Percentiles rank a stretch among this genome's conserved stretches.
Evolutionary conservation across 1,140 invertebrate genomes (phyloP).

Genomic region (Panulirus ornatus): DNA sequence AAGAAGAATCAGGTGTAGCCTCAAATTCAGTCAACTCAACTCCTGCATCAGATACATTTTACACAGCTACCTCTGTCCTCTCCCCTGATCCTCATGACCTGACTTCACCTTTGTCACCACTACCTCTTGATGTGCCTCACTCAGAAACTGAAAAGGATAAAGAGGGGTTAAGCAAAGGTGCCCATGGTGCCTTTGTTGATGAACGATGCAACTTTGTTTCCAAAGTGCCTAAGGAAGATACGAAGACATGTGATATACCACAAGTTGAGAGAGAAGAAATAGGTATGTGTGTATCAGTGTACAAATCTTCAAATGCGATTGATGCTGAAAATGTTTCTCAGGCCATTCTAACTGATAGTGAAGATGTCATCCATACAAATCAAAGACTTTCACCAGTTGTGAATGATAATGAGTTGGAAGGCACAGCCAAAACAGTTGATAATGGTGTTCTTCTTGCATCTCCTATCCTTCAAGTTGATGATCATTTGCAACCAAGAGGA

Average conservation of each 20-base stretch:
- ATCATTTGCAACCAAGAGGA: not conserved
- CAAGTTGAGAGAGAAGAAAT: conserved; percentile 37
- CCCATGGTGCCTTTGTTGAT: conserved; percentile 50
- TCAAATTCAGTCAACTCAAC: conserved; percentile 56
- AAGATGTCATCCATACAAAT: not conserved
- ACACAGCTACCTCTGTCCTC: conserved; percentile 67
- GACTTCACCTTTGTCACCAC: conserved; percentile 62
- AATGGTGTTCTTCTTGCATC: conserved; percentile 39
- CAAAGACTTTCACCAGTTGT: not conserved
- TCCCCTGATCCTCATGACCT: conserved; percentile 65
- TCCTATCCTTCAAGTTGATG: conserved; percentile 41
- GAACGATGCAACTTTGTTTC: conserved; percentile 12
- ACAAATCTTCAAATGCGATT: conserved; percentile 18
- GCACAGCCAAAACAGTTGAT: not conserved
- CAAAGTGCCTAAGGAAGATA: conserved; percentile 58
- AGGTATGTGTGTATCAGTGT: conserved; percentile 24
- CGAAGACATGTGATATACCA: not conserved
- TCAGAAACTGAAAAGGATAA: conserved; percentile 16
- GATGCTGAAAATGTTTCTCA: not conserved
- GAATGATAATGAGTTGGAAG: not conserved
- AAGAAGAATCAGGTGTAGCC: conserved; percentile 35
- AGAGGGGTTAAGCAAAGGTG: conserved; percentile 2
- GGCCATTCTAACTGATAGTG: not conserved
- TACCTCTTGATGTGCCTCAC: conserved; percentile 51
- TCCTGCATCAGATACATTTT: conserved; percentile 71